phyloP scores from a whole-genome alignment of 2,888 invertebrate genomes.

The Dione juno region DNA sequence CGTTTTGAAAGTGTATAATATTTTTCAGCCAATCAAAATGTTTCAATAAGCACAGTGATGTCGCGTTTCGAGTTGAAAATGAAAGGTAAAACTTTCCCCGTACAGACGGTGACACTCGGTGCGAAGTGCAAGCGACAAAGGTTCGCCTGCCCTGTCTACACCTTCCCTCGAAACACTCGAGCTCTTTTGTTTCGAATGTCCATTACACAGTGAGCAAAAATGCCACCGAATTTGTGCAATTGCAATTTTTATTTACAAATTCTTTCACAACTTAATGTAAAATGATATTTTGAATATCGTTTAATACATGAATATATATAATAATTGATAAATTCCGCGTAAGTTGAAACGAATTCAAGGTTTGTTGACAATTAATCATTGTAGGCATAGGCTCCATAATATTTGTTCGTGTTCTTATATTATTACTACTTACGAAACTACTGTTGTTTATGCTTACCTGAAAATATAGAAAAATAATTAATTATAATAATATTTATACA shows the following conservation, averaged over 20 bases:
- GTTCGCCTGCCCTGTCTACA: constrained; percentile 67
- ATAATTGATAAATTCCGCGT: too few relatives aligned
- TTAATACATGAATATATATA: too few relatives aligned
- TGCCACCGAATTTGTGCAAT: constrained; percentile 51
- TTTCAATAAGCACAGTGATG: constrained; percentile 26
- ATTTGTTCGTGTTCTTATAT: not conserved
- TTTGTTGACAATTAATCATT: too few relatives aligned
- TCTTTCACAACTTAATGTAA: not conserved
- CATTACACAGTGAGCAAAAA: constrained; percentile 61
- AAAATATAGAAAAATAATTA: constrained; percentile 58
- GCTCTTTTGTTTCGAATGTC: constrained; percentile 62
- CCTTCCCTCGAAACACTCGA: constrained; percentile 56
- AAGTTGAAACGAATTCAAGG: too few relatives aligned
- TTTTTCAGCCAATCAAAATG: constrained; percentile 24
- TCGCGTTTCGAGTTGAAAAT: constrained; percentile 28
- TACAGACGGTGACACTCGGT: constrained; percentile 40
- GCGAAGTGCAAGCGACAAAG: constrained; percentile 57
- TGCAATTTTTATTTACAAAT: constrained; percentile 33
- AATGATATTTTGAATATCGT: too few relatives aligned
- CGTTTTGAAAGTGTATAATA: not conserved
- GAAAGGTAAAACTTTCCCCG: constrained; percentile 26
- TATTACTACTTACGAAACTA: constrained; percentile 34
- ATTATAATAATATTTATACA: constrained; percentile 50
- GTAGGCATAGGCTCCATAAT: not conserved
- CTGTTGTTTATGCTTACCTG: constrained; percentile 72